These are phyloP conservation scores for Eledona agricola DNA, from an alignment of 2,888 invertebrate species.

Conservation along the genomic window DNA sequence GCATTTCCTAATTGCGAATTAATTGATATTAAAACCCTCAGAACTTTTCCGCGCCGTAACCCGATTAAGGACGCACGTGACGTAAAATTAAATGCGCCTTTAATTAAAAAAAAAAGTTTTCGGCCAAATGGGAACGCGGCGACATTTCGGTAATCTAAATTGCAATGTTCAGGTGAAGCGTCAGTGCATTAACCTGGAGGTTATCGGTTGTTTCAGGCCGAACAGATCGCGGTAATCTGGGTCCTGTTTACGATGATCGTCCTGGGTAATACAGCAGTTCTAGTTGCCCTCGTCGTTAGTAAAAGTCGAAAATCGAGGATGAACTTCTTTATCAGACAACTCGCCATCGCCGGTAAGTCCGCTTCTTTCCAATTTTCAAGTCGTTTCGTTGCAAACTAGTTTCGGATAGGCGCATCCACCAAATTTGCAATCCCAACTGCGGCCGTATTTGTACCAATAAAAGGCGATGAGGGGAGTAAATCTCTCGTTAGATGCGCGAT, in stretches of 20 bases:
- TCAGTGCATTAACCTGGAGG: constrained; percentile 26
- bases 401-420: too few relatives aligned
- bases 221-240: constrained; percentile 71
- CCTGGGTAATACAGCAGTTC: constrained; percentile 71
- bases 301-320: constrained; percentile 73
- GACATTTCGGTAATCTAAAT: constrained; percentile 20
- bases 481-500: too few relatives aligned
- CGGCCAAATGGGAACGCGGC: constrained; percentile 7
- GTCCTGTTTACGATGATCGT: constrained; percentile 71
- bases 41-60: too few relatives aligned
- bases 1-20: too few relatives aligned
- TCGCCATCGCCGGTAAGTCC: constrained; percentile 72
- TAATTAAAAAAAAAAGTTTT: constrained; percentile 23
- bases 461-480: too few relatives aligned
- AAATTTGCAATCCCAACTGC: too few relatives aligned
- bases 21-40: too few relatives aligned
- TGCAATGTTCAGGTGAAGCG: constrained; percentile 24
- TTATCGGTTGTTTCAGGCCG: constrained; percentile 66
- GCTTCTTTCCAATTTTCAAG: constrained; percentile 13
- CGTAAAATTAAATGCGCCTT: constrained; percentile 4
- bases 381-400: too few relatives aligned
- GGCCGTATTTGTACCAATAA: too few relatives aligned
- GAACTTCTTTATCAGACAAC: constrained; percentile 76
- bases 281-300: constrained; percentile 69
- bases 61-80: background rate